These are phyloP conservation scores for Sycophaga agraensis DNA, from an alignment of 1,140 invertebrate genomes.

Conservation along the genomic window DNA sequence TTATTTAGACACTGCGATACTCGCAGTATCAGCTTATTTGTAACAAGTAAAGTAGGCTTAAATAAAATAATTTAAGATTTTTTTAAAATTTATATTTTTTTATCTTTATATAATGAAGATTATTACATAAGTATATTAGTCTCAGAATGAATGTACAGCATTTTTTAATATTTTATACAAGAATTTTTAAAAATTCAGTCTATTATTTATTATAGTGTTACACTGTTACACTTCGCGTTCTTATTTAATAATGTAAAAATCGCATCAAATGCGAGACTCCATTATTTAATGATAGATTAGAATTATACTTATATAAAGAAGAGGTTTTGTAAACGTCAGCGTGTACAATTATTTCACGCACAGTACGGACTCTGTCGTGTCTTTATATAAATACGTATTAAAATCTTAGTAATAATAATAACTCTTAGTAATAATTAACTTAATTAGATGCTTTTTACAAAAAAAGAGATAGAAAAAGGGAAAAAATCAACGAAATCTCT, in stretches of 20 bases:
- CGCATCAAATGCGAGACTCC: not conserved
- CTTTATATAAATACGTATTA: constrained; percentile 7
- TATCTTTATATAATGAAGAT: constrained; percentile 1
- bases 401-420: too few relatives aligned
- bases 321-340: constrained; percentile 7
- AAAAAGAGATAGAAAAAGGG: too few relatives aligned
- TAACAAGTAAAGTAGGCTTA: too few relatives aligned
- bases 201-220: constrained; percentile 28
- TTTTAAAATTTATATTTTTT: constrained; percentile 18
- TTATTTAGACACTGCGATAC: too few relatives aligned
- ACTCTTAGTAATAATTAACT: constrained; percentile 9
- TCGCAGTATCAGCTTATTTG: too few relatives aligned
- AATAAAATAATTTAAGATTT: too few relatives aligned
- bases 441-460: constrained; percentile 21
- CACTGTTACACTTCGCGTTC: constrained; percentile 17
- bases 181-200: constrained; percentile 23
- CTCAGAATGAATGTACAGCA: constrained; percentile 16
- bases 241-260: constrained; percentile 3
- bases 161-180: constrained; percentile 28
- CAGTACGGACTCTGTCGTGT: not conserved
- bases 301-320: constrained; percentile 21
- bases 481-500: too few relatives aligned
- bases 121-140: constrained; percentile 20
- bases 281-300: not conserved
- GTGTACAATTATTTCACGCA: not conserved